A percentile compares a stretch with the other conserved stretches of the same genome.
phyloP scores from a whole-genome alignment of 2,888 invertebrate species.

The Phaonia tiefii region DNA sequence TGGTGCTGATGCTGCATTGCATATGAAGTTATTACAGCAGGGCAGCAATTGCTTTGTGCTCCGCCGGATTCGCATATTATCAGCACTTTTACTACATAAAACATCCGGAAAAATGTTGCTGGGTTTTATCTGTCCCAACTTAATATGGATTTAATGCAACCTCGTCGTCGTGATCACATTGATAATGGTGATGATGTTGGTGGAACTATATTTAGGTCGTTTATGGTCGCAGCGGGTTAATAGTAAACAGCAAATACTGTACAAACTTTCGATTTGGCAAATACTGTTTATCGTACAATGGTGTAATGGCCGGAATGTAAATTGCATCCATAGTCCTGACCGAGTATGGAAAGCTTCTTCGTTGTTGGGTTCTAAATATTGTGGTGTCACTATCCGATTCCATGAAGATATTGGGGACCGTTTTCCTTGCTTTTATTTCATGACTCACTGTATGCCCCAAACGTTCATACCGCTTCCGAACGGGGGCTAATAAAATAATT shows the following conservation, averaged over 20 bases:
- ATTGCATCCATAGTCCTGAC: too few relatives aligned
- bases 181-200: conserved; percentile 12
- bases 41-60: not conserved
- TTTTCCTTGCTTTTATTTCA: too few relatives aligned
- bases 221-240: not conserved
- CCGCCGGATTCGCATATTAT: conserved; percentile 1
- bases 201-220: not conserved
- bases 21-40: conserved; percentile 1
- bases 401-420: too few relatives aligned
- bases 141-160: conserved; percentile 49
- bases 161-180: conserved; percentile 57
- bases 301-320: too few relatives aligned
- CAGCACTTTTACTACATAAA: conserved; percentile 23
- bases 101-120: not conserved
- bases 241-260: not conserved
- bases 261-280: conserved; percentile 11
- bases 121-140: not conserved
- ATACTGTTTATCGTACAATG: not conserved
- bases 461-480: too few relatives aligned
- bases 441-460: too few relatives aligned
- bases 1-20: too few relatives aligned
- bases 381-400: too few relatives aligned
- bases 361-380: too few relatives aligned
- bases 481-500: too few relatives aligned
- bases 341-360: too few relatives aligned